Percentiles rank a stretch among this genome's conserved stretches.
phyloP scores from a whole-genome alignment of 2,888 invertebrate species.

The Clanis bilineata region DNA sequence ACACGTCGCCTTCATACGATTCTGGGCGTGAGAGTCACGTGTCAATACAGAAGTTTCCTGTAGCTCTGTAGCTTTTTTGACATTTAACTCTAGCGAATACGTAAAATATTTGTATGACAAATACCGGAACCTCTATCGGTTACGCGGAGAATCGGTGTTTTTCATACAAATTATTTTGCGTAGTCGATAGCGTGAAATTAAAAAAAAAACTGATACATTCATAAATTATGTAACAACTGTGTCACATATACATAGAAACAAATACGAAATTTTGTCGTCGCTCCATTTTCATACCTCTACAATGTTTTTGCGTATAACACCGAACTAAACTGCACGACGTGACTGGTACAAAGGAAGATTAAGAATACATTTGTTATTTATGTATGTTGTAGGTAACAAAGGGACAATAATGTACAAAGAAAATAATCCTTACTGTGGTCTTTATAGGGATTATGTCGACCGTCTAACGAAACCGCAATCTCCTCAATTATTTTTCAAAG shows the following conservation, averaged over 20 bases:
- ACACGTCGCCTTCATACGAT: slow-evolving; percentile 13
- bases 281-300: not conserved
- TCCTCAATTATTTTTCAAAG: not conserved
- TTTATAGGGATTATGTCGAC: not conserved
- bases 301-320: not conserved
- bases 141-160: too few species aligned
- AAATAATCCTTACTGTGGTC: not conserved
- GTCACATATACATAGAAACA: too few species aligned
- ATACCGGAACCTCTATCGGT: too few species aligned
- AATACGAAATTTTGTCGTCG: not conserved
- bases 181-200: too few species aligned
- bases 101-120: too few species aligned
- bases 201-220: too few species aligned
- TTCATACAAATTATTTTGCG: too few species aligned
- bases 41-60: not conserved
- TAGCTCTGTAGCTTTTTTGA: too few species aligned
- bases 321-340: not conserved
- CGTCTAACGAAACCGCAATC: not conserved
- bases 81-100: too few species aligned
- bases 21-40: not conserved
- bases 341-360: not conserved
- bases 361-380: not conserved
- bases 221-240: not conserved
- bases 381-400: not conserved
- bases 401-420: not conserved